A percentile compares a stretch with the other conserved stretches of the same genome.
phyloP scores from a whole-genome alignment of 2,888 invertebrate species.

The Diarsia mendica region DNA sequence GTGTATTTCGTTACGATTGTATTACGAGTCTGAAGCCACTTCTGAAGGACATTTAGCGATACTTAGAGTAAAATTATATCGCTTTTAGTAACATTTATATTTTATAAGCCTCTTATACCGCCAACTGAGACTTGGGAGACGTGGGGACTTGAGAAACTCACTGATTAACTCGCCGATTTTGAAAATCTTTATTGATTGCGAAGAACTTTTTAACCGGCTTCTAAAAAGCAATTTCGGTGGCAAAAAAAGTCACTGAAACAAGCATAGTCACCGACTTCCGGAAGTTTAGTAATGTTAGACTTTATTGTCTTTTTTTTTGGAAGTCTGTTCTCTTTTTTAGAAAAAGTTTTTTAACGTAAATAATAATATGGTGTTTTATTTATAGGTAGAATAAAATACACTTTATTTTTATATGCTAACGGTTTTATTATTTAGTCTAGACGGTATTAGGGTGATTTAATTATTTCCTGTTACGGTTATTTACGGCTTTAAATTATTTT shows the following conservation, averaged over 20 bases:
- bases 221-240: too few species aligned
- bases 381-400: neutral
- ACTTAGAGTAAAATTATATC: slow-evolving; percentile 35
- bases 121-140: neutral
- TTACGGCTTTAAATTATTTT: slow-evolving; percentile 32
- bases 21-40: slow-evolving; percentile 51
- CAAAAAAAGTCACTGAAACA: too few species aligned
- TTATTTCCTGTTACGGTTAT: slow-evolving; percentile 55
- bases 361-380: neutral
- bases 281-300: too few species aligned
- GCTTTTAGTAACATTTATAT: slow-evolving; percentile 20
- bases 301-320: too few species aligned
- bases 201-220: neutral
- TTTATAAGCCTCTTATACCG: slow-evolving; percentile 22
- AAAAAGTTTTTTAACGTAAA: too few species aligned
- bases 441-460: slow-evolving; percentile 41
- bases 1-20: slow-evolving; percentile 65
- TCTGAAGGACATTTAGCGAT: slow-evolving; percentile 60
- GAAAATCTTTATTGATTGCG: slow-evolving; percentile 28
- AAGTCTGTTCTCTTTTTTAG: too few species aligned
- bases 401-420: slow-evolving; percentile 38
- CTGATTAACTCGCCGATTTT: slow-evolving; percentile 7
- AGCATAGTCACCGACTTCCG: too few species aligned
- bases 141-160: slow-evolving; percentile 1
- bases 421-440: slow-evolving; percentile 56